phyloP scores from a whole-genome alignment of 2,797 vertebrate species.

The Tragopan temminckii region DNA sequence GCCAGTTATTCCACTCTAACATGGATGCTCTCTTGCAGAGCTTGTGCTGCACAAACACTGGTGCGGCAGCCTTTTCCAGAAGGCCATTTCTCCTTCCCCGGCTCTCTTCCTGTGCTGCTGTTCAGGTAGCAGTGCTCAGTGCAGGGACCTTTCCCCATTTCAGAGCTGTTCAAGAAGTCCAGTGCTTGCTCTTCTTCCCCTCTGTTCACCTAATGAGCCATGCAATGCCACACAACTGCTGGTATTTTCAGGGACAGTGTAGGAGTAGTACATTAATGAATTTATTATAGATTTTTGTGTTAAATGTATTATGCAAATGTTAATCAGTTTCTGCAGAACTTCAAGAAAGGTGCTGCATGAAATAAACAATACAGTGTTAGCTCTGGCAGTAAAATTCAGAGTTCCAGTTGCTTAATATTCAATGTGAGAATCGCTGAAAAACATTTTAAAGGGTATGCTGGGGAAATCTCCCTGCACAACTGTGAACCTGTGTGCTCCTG shows the following conservation, averaged over 20 bases:
- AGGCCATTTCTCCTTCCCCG: not conserved
- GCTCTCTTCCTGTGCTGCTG: not conserved
- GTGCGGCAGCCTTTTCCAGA: not conserved
- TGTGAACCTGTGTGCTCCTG: not conserved
- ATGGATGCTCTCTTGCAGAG: not conserved
- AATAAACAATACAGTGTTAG: slow-evolving; percentile 17
- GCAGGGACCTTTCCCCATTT: slow-evolving; percentile 27
- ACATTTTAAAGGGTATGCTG: slow-evolving; percentile 66
- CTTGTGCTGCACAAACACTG: not conserved
- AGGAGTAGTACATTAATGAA: slow-evolving; percentile 63
- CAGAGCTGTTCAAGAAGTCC: not conserved
- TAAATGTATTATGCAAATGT: slow-evolving; percentile 75
- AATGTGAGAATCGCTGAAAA: slow-evolving; percentile 25
- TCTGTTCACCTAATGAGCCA: slow-evolving; percentile 47
- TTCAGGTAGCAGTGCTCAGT: not conserved
- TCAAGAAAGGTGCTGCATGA: slow-evolving; percentile 52
- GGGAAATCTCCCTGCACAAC: slow-evolving; percentile 55
- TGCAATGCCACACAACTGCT: slow-evolving; percentile 20
- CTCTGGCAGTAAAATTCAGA: not conserved
- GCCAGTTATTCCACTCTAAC: accelerated
- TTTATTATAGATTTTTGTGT: slow-evolving; percentile 66
- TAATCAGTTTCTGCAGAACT: slow-evolving; percentile 68
- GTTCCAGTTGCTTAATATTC: slow-evolving; percentile 70
- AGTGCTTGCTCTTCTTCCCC: not conserved
- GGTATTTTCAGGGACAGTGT: slow-evolving; percentile 43